These are phyloP conservation scores for Synanceia verrucosa DNA, from an alignment of 2,797 vertebrate genomes.

Conservation along the genomic window DNA sequence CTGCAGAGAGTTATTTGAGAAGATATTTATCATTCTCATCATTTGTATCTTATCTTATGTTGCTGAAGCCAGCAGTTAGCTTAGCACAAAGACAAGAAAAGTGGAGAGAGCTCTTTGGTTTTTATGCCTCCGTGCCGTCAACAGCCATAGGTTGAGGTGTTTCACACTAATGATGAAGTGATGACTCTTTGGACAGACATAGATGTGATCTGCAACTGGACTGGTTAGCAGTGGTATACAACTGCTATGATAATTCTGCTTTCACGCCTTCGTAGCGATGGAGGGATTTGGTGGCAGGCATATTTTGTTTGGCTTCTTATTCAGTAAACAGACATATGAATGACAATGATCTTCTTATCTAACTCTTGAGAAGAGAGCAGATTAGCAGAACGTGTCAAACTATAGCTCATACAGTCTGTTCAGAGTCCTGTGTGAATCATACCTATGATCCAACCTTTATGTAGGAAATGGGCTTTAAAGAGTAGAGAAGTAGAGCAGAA, in stretches of 20 bases:
- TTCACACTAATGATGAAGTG: too few relatives aligned
- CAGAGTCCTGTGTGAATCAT: constrained; percentile 4
- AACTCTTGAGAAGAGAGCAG: neutral
- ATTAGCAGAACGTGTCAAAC: neutral
- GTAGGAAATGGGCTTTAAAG: constrained; percentile 1
- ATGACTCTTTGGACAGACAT: too few relatives aligned
- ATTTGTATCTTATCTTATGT: neutral
- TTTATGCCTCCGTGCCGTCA: too few relatives aligned
- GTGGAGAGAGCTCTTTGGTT: neutral
- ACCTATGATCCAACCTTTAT: constrained; percentile 1
- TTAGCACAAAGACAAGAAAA: neutral
- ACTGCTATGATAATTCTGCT: too few relatives aligned
- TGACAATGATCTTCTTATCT: neutral
- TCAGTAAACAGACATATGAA: neutral
- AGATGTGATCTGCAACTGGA: too few relatives aligned
- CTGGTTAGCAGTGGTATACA: too few relatives aligned
- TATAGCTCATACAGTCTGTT: neutral
- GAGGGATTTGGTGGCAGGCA: neutral
- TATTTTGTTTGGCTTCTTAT: neutral
- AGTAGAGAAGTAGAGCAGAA: constrained; percentile 26
- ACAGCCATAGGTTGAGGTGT: too few relatives aligned
- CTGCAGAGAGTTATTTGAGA: neutral
- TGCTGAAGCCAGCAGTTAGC: neutral
- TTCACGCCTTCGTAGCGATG: too few relatives aligned
- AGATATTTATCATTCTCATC: neutral